Conservation (phyloP, 2,888 invertebrate species). For the Drosophila ustulata region DNA sequence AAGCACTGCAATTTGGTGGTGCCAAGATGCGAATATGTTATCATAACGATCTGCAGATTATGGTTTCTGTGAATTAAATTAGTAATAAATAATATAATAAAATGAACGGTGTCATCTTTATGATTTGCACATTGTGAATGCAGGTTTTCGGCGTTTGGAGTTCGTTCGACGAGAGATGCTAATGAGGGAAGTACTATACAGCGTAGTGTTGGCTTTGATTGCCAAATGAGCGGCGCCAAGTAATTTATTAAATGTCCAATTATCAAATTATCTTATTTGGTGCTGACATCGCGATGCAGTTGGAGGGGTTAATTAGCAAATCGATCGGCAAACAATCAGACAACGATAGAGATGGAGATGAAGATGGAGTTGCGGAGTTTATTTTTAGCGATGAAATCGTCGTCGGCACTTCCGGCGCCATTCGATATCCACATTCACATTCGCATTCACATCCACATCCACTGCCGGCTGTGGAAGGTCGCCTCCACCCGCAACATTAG, state of each 20-base stretch:
- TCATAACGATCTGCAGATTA: slow-evolving; percentile 35
- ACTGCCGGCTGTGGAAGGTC: slow-evolving; percentile 65
- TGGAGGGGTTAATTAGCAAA: slow-evolving; percentile 60
- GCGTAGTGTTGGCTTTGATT: slow-evolving; percentile 39
- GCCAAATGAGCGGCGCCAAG: slow-evolving; percentile 73
- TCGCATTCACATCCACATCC: slow-evolving; percentile 14
- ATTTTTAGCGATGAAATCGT: slow-evolving; percentile 76
- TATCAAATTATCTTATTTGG: slow-evolving; percentile 70
- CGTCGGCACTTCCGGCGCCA: slow-evolving; percentile 72
- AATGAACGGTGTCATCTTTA: slow-evolving; percentile 41
- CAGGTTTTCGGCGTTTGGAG: slow-evolving; percentile 44
- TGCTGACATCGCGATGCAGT: slow-evolving; percentile 71
- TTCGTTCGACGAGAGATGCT: slow-evolving; percentile 43
- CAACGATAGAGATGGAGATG: neutral
- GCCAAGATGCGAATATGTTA: slow-evolving; percentile 7
- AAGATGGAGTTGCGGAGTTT: slow-evolving; percentile 38
- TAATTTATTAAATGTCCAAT: slow-evolving; percentile 80
- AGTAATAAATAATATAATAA: slow-evolving; percentile 63
- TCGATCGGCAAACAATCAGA: slow-evolving; percentile 26
- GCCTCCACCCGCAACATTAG: slow-evolving; percentile 79
- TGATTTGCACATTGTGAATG: slow-evolving; percentile 44
- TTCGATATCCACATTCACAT: slow-evolving; percentile 24
- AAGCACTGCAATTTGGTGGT: slow-evolving; percentile 37
- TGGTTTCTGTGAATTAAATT: slow-evolving; percentile 48
- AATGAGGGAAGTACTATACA: slow-evolving; percentile 46